Base-by-base conservation (phyloP, 1,140 invertebrate genomes). In the Drosophila biarmipes region DNA sequence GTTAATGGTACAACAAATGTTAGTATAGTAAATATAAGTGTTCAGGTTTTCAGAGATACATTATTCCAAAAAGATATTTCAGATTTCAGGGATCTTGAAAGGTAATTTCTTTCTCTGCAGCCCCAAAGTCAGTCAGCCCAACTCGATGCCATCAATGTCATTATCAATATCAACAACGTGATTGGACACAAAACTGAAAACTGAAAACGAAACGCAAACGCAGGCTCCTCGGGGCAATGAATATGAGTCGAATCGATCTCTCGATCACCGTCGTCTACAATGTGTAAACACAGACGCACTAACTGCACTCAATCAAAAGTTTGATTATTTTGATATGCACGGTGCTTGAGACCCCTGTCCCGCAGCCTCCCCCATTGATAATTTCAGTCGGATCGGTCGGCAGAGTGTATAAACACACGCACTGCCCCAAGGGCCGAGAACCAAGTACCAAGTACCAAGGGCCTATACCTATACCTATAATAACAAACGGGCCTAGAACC, bases 91-190 rank as follows among this genome's bases (percentile, higher is more conserved):
- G n/a, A n/a, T n/a, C n/a, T n/a, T n/a, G n/a, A n/a, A n/a, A n/a
- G n/a, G n/a, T n/a, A n/a, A n/a, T 61, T 62, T 40, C 27, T 61
- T 29, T 5, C 53, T 15, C 34, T 62, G 53, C 35, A 73, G 51
- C 59, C 78, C 61, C 72, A 86, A 75, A 90, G 87, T 90, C 89
- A 87, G 80, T 91, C 89, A 80, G 72, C 46, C 49, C 64, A 80
- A 80, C 66, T 84, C 80, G 77, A 90, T 84, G 85, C 80, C 80
- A 81, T 90, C 85, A 89, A 90, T 90, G 89, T 90, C 87, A 90
- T 89, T 90, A 90, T 90, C 89, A 90, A 89, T 84, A 90, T 85
- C 89, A 90, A 90, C 86, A 90, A 86, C 86, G 66, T 90, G 86
- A 90, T 90, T 85, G 80, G 80, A 90, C 86, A 80, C 52, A 90